A percentile compares a stretch with the other conserved stretches of the same genome.
These are phyloP conservation scores for Pseudomyrmex gracilis DNA, from an alignment of 1,140 invertebrate species.

Conservation along the genomic window DNA sequence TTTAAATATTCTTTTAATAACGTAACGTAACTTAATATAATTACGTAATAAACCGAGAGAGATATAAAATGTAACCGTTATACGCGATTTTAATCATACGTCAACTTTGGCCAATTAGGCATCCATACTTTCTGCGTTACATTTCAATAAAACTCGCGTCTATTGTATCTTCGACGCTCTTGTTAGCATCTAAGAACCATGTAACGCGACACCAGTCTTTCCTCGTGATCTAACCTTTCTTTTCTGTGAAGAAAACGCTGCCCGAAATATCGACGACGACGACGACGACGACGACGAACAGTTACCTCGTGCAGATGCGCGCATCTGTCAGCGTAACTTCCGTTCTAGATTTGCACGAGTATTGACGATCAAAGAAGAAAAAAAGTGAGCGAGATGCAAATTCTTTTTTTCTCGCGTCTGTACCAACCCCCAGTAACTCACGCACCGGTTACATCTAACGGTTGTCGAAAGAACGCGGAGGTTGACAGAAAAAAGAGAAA, in stretches of 20 bases:
- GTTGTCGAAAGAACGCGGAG: slow-evolving; percentile 67
- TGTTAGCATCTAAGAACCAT: slow-evolving; percentile 16
- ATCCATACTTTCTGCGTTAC: background rate
- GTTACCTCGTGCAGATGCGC: slow-evolving; percentile 62
- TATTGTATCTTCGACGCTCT: slow-evolving; percentile 23
- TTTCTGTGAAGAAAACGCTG: slow-evolving; percentile 39
- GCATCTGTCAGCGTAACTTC: slow-evolving; percentile 81
- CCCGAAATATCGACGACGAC: slow-evolving; percentile 44
- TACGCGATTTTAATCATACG: background rate
- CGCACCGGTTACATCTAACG: slow-evolving; percentile 77
- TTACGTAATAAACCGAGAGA: background rate
- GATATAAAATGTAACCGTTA: background rate
- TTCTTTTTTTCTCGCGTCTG: slow-evolving; percentile 72
- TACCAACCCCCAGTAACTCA: slow-evolving; percentile 77
- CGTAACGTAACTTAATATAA: background rate
- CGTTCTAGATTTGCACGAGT: slow-evolving; percentile 80
- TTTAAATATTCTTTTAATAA: too few species aligned
- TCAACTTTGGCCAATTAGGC: slow-evolving; percentile 2
- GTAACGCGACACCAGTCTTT: slow-evolving; percentile 40
- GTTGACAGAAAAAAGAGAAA: slow-evolving; percentile 58
- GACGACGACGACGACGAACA: slow-evolving; percentile 49
- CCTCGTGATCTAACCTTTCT: slow-evolving; percentile 35
- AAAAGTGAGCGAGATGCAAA: slow-evolving; percentile 82
- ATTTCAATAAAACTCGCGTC: slow-evolving; percentile 36
- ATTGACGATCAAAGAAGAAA: slow-evolving; percentile 48